Percentiles rank a stretch among this genome's conserved stretches.
These are phyloP conservation scores for Cavia porcellus DNA, from an alignment of 2,113 vertebrate genomes.

Conservation along the genomic window DNA sequence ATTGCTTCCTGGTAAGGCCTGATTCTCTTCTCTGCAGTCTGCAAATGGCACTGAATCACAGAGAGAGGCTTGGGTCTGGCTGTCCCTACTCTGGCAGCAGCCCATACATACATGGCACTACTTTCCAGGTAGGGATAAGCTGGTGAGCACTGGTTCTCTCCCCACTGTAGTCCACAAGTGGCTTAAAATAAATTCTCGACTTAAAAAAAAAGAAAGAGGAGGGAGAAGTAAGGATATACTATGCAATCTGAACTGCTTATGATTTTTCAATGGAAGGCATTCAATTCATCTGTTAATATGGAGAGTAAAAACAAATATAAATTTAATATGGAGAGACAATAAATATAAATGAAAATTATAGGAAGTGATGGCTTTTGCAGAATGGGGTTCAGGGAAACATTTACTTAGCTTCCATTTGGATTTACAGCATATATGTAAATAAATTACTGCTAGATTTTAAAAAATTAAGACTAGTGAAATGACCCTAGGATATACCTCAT, in stretches of 20 bases:
- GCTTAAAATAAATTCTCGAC: constrained; percentile 72
- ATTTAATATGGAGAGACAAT: neutral
- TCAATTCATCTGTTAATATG: neutral
- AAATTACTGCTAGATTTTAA: neutral
- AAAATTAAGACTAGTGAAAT: neutral
- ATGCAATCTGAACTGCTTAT: neutral
- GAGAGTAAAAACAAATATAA: neutral
- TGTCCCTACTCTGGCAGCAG: too few relatives aligned
- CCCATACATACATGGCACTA: too few relatives aligned
- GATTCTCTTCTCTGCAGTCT: too few relatives aligned
- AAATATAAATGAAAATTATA: neutral
- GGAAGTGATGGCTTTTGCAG: neutral
- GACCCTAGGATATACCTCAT: neutral
- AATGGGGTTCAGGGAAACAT: neutral
- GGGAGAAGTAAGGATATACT: neutral
- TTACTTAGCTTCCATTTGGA: neutral
- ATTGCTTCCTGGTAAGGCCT: too few relatives aligned
- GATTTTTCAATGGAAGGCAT: neutral
- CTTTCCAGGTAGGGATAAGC: too few relatives aligned
- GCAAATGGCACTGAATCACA: too few relatives aligned
- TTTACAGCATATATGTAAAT: neutral
- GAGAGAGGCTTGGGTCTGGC: too few relatives aligned
- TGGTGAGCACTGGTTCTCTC: too few relatives aligned
- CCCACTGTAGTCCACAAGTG: too few relatives aligned
- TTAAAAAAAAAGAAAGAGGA: neutral